Evolutionary conservation across 2,797 vertebrate genomes (phyloP), one percentile per base, ranked within the genome.

Genomic region (Lindbergichthys nudifrons): DNA sequence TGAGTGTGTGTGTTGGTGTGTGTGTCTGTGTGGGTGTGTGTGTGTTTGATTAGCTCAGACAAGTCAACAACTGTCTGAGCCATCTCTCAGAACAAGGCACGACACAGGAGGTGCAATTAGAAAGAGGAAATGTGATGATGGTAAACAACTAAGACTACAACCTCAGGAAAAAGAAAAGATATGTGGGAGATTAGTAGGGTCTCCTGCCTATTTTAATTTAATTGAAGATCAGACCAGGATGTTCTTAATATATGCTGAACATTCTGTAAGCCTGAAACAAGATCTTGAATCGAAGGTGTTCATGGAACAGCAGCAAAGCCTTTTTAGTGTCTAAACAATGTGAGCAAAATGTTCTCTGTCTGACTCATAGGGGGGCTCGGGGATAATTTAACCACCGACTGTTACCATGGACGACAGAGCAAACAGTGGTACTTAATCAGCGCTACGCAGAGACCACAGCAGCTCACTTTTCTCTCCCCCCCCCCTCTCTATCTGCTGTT

Each of bases 401-500:
- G 86, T 89, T 86, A 39, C 89, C 68, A 82, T 30, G 75, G 77
- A 60, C 77, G 68, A 83, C 79, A 7, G 56, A 69, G 72, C 61
- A 82, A 87, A 87, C 60, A 77, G 64, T 56, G 32, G 47, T 10
- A 64, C 18, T 72, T 52, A 50, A 60, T 75, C 71, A 71, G 70
- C 21, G 19, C 64, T 59, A 41, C 18, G 72, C 42, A 77, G 50
- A 71, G 76, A 72, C 65, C 39, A 39, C 63, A 46, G 81, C 63
- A 41, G 43, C 46, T 54, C 54, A 1, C 45, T 65, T 66, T 51
- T 41, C 74, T 70, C 26, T 23, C 15, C 12, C 26, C 10, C 16
- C 53, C 19, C 51, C 42, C 46, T 53, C 52, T 66, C 21, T 15
- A 11, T 52, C 41, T 32, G 39, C 68, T 66, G 11, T 23, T 63